Conservation (phyloP, 2,113 vertebrate genomes). For the Neogale vison region DNA sequence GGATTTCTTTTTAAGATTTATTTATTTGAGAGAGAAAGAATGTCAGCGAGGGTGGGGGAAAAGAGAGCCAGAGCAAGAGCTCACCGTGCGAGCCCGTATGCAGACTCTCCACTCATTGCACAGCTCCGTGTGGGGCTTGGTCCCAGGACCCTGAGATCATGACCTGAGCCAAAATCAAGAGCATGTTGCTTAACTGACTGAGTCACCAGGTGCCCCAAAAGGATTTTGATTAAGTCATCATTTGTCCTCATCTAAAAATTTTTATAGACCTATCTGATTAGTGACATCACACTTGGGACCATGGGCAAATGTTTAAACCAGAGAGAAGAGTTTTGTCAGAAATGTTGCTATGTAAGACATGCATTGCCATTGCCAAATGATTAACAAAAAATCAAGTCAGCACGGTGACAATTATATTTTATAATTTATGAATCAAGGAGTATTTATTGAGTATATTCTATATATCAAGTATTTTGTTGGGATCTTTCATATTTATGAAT, state of each 20-base stretch:
- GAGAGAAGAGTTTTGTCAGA: conserved; percentile 6
- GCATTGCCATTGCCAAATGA: not conserved
- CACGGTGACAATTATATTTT: not conserved
- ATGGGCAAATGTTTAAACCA: not conserved
- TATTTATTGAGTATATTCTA: not conserved
- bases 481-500: not conserved
- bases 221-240: not conserved
- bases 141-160: not conserved
- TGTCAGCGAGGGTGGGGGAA: not conserved
- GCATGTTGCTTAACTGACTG: not conserved
- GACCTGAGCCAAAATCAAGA: not conserved
- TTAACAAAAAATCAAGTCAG: not conserved
- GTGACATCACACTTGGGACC: not conserved
- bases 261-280: not conserved
- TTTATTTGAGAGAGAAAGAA: not conserved
- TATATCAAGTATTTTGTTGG: not conserved
- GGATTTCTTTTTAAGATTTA: not conserved
- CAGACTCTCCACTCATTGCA: not conserved
- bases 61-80: not conserved
- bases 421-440: not conserved
- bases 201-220: not conserved
- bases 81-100: not conserved
- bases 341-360: not conserved
- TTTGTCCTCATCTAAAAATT: not conserved
- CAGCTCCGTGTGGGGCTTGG: not conserved